Evolutionary conservation across 1,140 invertebrate genomes (phyloP).

Genomic region (Stegodyphus dumicola): DNA sequence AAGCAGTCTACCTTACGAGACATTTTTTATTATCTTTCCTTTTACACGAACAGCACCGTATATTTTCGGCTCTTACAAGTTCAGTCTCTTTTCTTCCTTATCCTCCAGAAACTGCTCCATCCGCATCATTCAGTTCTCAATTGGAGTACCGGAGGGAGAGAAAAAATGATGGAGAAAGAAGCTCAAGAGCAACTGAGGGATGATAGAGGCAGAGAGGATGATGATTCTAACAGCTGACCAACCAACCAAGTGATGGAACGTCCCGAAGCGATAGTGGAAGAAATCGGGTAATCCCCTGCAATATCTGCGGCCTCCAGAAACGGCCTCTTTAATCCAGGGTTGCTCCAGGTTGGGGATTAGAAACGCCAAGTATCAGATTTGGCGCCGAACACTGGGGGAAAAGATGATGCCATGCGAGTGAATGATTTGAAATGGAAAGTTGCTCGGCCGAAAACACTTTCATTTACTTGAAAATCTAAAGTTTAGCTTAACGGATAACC

Average conservation of each 20-base stretch:
- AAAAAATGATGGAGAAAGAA: conserved; percentile 21
- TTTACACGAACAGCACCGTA: neutral
- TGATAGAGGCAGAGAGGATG: conserved; percentile 45
- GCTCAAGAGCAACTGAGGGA: conserved; percentile 28
- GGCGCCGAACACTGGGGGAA: neutral
- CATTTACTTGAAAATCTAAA: no score
- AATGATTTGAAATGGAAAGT: no score
- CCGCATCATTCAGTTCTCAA: conserved; percentile 39
- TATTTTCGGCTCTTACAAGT: neutral
- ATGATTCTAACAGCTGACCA: conserved; percentile 56
- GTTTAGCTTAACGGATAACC: no score
- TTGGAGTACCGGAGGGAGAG: conserved; percentile 3
- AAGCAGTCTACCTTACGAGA: no score
- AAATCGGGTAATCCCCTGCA: conserved; percentile 59
- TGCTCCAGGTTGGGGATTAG: conserved; percentile 25
- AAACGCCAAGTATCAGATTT: conserved; percentile 20
- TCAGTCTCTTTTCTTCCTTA: neutral
- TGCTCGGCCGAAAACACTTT: no score
- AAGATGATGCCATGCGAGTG: no score
- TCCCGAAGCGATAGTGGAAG: conserved; percentile 60
- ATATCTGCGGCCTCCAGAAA: conserved; percentile 57
- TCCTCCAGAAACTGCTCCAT: conserved; percentile 4
- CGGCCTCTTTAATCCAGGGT: conserved; percentile 55
- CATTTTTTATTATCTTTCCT: neutral
- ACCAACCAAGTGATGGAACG: conserved; percentile 55